Base-by-base conservation (phyloP, 2,113 vertebrate genomes). In the Actenoides lindsayi region DNA sequence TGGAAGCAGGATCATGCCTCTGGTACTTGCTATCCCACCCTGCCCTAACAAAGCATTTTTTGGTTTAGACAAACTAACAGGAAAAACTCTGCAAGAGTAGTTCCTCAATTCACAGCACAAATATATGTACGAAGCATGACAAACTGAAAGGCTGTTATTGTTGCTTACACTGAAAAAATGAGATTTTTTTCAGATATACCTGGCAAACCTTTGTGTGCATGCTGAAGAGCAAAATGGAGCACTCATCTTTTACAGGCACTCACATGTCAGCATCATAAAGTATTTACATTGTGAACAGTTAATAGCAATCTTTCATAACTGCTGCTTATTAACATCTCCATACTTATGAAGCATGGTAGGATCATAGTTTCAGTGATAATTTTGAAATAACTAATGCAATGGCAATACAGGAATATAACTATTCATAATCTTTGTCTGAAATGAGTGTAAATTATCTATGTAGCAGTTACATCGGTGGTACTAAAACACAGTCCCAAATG, bases 301-400 rank as follows among this genome's bases (percentile, higher is more conserved):
- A 95, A 86, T 15, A 90, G 44, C 39, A 69, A 37, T 81, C 76
- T 94, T 94, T 78, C 10, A 1, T 59, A 93, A 94, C 16, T 91
- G 80, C 33, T 57, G 62, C 80, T 81, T 86, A 86, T 87, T 93
- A 94, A 60, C 20, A 48, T 54, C 73, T 63, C 59, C 17, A 9
- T 46, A 54, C 41, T 92, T 81, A 46, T 87, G 68, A 92, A 81
- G 64, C 51, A 84, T 15, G 13, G 68, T 33, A 70, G 91, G 81
- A 92, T 74, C 64, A 92, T 46, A 30, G 44, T 94, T 90, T 90
- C 91, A 92, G 86, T 56, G 73, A 93, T 63, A 90, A 76, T 89
- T 86, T n/a, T 39, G 62, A 78, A 85, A 75, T 78, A 90, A 78
- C 46, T 53, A 92, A 59, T 51, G 51, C 71, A 88, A 83, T 25